These are phyloP conservation scores for Ceratoteleas bidentatus DNA, from an alignment of 1,140 invertebrate species.

Conservation along the genomic window DNA sequence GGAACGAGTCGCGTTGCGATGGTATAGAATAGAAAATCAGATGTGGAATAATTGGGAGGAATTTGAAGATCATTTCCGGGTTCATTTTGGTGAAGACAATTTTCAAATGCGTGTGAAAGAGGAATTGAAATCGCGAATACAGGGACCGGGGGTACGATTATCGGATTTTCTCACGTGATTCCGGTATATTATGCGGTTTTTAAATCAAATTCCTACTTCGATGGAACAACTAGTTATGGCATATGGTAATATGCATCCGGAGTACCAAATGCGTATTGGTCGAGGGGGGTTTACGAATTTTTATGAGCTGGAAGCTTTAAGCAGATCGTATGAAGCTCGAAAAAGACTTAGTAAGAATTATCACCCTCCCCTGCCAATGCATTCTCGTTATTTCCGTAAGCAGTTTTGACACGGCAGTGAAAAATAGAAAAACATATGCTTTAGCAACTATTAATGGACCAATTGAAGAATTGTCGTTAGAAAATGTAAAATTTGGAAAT, in stretches of 20 bases:
- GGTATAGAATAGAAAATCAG: constrained; percentile 10
- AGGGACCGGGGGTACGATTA: neutral
- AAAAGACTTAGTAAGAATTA: no score
- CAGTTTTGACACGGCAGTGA: no score
- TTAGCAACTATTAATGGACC: no score
- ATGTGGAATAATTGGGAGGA: no score
- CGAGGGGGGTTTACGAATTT: neutral
- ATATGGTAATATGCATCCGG: constrained; percentile 2
- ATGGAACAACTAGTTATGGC: neutral
- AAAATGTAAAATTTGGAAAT: no score
- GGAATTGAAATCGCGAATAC: no score
- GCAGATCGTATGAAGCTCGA: constrained; percentile 3
- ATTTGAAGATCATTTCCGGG: neutral
- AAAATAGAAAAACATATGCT: no score
- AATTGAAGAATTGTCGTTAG: no score
- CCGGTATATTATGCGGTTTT: constrained; percentile 1
- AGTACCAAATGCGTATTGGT: no score
- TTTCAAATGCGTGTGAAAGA: no score
- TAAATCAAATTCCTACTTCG: neutral
- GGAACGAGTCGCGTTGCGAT: neutral
- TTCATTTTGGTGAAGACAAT: constrained; percentile 5
- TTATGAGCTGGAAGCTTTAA: constrained; percentile 18
- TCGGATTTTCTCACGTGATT: neutral
- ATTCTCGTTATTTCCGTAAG: no score
- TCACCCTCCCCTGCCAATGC: no score